A percentile compares a stretch with the other conserved stretches of the same genome.
Conservation (phyloP, 2,797 vertebrate genomes). For the Salarias fasciatus region DNA sequence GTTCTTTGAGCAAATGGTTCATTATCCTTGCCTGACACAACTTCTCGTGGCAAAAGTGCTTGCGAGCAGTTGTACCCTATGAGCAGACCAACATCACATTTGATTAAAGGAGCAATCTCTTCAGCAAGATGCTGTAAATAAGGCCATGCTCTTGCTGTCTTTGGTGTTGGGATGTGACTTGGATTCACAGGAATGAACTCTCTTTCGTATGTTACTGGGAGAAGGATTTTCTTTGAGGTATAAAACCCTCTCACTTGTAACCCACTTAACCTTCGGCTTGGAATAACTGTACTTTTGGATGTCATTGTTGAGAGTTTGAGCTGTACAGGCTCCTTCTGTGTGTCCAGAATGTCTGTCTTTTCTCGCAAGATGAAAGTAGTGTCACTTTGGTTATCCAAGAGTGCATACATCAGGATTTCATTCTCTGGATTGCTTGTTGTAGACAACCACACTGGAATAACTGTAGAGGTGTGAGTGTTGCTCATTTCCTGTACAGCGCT, state of each 20-base stretch:
- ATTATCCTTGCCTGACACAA: constrained; percentile 24
- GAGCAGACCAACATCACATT: no score
- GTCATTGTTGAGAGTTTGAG: not conserved
- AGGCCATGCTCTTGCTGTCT: no score
- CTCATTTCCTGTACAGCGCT: constrained; percentile 4
- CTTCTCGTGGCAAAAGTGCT: constrained; percentile 31
- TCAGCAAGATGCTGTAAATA: no score
- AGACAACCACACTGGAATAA: constrained; percentile 21
- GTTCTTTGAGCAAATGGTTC: constrained; percentile 9
- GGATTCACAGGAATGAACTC: no score
- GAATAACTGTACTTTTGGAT: not conserved
- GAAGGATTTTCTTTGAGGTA: no score
- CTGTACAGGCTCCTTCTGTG: not conserved
- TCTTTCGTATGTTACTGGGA: no score
- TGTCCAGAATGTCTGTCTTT: not conserved
- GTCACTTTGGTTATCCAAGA: constrained; percentile 29
- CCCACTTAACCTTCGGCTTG: constrained; percentile 12
- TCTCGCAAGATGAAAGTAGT: constrained; percentile 18
- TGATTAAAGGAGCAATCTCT: no score
- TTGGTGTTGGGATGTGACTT: no score
- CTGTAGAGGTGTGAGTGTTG: constrained; percentile 8
- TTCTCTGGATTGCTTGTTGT: constrained; percentile 19
- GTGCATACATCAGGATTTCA: constrained; percentile 27
- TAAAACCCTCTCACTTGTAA: no score
- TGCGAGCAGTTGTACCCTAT: no score